Evolutionary conservation across 2,797 vertebrate species (phyloP).

Genomic region (Onychomys arenicola): DNA sequence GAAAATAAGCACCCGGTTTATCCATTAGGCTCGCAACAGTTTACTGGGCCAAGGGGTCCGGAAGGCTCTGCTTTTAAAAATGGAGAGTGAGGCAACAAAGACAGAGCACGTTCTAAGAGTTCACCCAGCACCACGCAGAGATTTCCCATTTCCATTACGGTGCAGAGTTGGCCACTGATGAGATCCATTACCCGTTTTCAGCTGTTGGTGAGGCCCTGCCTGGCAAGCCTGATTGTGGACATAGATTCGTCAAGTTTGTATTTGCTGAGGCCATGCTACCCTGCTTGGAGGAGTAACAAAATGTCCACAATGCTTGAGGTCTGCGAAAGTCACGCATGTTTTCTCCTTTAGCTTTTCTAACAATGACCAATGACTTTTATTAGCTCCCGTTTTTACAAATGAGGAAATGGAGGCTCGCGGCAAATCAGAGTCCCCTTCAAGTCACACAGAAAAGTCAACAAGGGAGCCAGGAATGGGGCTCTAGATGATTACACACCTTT

Average conservation of each 20-base stretch:
- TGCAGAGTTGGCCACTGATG: slow-evolving; percentile 1
- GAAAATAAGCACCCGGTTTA: slow-evolving; percentile 84
- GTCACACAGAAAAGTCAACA: background rate
- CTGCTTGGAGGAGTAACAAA: background rate
- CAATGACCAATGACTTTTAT: background rate
- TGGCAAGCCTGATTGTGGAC: background rate
- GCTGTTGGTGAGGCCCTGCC: background rate
- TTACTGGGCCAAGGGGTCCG: slow-evolving; percentile 75
- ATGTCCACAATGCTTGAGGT: background rate
- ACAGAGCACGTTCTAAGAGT: fast-evolving
- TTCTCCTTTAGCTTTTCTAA: background rate
- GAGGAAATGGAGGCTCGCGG: background rate
- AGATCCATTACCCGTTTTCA: slow-evolving; percentile 12
- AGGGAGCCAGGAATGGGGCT: background rate
- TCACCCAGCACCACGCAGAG: background rate
- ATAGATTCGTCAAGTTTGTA: background rate
- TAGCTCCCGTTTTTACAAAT: background rate
- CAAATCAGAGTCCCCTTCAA: background rate
- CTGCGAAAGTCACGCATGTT: background rate
- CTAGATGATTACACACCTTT: background rate
- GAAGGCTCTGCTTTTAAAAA: slow-evolving; percentile 82
- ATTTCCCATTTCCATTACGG: slow-evolving; percentile 57
- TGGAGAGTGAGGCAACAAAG: slow-evolving; percentile 69
- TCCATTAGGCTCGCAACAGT: slow-evolving; percentile 84
- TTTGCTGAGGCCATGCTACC: background rate